Conservation (phyloP, 1,140 invertebrate species). For the Coenobita brevimanus region DNA sequence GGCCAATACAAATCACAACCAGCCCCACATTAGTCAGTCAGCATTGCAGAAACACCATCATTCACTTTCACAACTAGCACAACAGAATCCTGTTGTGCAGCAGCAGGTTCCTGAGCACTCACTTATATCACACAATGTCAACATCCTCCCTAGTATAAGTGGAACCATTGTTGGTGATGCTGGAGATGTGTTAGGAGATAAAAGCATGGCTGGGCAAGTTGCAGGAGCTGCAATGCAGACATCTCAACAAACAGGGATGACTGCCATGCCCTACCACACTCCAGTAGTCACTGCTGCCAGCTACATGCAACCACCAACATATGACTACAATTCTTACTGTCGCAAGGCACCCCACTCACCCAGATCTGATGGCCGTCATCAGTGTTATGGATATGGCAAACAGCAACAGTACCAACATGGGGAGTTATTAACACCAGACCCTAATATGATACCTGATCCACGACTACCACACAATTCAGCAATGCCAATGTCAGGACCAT, state of each 20-base stretch:
- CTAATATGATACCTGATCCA: constrained; percentile 51
- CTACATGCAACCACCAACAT: constrained; percentile 60
- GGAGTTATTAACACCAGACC: constrained; percentile 52
- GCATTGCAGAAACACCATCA: constrained; percentile 44
- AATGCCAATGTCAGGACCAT: constrained; percentile 50
- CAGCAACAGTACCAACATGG: constrained; percentile 54
- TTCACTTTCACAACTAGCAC: constrained; percentile 28
- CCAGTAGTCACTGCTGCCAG: constrained; percentile 56
- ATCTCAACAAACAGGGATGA: constrained; percentile 48
- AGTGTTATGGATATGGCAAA: constrained; percentile 65
- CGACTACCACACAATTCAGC: constrained; percentile 47
- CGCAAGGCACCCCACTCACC: constrained; percentile 51
- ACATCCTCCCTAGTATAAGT: constrained; percentile 31
- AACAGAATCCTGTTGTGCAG: constrained; percentile 47
- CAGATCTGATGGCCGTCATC: constrained; percentile 56
- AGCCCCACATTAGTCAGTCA: constrained; percentile 39
- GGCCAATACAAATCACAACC: constrained; percentile 13
- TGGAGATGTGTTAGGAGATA: constrained; percentile 37
- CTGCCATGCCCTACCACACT: constrained; percentile 53
- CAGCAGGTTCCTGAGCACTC: constrained; percentile 48
- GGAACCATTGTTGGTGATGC: constrained; percentile 34
- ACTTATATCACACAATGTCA: constrained; percentile 35
- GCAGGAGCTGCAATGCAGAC: constrained; percentile 46
- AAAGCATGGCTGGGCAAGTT: constrained; percentile 29
- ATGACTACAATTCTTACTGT: constrained; percentile 59